Conservation (phyloP, 2,888 invertebrate genomes). For the Caenorhabditis plicata region DNA sequence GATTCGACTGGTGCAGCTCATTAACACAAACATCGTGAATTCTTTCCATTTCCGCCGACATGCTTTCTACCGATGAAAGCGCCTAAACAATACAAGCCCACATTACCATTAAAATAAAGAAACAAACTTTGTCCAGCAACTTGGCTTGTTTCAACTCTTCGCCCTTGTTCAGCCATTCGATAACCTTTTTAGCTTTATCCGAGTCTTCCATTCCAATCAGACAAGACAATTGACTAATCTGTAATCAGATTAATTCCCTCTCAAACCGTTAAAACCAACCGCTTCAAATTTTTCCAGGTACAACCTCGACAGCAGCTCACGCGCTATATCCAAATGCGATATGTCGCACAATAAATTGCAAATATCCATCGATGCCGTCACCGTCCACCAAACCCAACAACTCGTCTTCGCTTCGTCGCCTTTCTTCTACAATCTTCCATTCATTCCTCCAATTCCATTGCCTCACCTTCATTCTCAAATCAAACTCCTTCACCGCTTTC, state of each 20-base stretch:
- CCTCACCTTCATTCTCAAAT: slow-evolving; percentile 24
- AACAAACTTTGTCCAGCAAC: not conserved
- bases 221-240: no score
- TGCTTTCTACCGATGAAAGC: slow-evolving; percentile 7
- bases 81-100: no score
- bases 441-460: slow-evolving; percentile 10
- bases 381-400: slow-evolving; percentile 30
- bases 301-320: slow-evolving; percentile 11
- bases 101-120: no score
- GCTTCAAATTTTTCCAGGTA: slow-evolving; percentile 22
- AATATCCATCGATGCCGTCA: slow-evolving; percentile 15
- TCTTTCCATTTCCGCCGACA: slow-evolving; percentile 19
- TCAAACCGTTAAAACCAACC: no score
- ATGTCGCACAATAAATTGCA: slow-evolving; percentile 21
- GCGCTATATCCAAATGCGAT: slow-evolving; percentile 22
- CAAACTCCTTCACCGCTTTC: slow-evolving; percentile 40
- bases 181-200: no score
- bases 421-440: slow-evolving; percentile 14
- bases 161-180: no score
- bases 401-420: slow-evolving; percentile 13
- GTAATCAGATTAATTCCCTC: slow-evolving; percentile 26
- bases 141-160: slow-evolving; percentile 1
- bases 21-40: slow-evolving; percentile 19
- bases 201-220: no score
- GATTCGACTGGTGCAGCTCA: slow-evolving; percentile 11